phyloP scores from a whole-genome alignment of 2,797 vertebrate genomes.

The Pseudocheirus occidentalis region DNA sequence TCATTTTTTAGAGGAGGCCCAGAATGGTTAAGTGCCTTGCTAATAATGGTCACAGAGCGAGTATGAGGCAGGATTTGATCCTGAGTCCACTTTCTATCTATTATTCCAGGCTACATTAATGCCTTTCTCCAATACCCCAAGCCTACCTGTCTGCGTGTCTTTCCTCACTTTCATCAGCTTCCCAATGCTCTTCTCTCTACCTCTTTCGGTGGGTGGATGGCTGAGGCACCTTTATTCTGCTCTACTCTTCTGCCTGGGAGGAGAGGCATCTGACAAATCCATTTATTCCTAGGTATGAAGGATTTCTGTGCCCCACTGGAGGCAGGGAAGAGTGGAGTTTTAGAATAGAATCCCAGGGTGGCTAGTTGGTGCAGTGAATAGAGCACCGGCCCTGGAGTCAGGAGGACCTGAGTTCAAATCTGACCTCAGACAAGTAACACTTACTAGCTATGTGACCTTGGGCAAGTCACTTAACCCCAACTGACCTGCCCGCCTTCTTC shows the following conservation, averaged over 20 bases:
- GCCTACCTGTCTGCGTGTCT: neutral
- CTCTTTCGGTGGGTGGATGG: neutral
- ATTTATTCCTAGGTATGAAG: neutral
- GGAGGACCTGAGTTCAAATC: too few species aligned
- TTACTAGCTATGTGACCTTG: too few species aligned
- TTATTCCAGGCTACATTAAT: neutral
- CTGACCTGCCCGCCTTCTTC: too few species aligned
- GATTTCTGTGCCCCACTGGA: neutral
- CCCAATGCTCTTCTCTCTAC: neutral
- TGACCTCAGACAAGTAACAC: too few species aligned
- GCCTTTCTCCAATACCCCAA: neutral
- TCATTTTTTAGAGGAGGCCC: neutral
- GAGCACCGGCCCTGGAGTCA: too few species aligned
- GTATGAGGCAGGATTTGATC: neutral
- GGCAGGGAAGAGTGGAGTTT: neutral
- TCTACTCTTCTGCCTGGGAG: neutral
- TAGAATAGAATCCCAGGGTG: neutral
- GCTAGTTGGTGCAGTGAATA: too few species aligned
- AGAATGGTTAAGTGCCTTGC: neutral
- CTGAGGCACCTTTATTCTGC: neutral
- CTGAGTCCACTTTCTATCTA: accelerated
- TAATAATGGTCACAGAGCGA: neutral
- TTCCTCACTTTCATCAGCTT: accelerated
- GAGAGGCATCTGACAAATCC: neutral
- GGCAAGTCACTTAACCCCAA: too few species aligned